Evolutionary conservation across 2,113 vertebrate genomes (phyloP).

Genomic region (Hemibagrus wyckioides): DNA sequence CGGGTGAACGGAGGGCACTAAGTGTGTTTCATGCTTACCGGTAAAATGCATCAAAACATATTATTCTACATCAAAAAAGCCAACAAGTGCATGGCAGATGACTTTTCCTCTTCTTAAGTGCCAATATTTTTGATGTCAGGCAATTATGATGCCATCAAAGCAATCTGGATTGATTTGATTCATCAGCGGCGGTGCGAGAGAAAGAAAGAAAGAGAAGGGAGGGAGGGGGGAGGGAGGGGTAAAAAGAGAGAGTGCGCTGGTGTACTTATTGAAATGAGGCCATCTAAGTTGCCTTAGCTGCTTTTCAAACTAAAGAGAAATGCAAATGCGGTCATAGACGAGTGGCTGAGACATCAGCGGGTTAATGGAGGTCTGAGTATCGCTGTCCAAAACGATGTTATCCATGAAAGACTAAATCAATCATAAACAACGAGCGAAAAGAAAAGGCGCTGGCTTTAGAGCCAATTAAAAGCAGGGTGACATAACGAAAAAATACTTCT

Average conservation of each 20-base stretch:
- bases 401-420: conserved; percentile 68
- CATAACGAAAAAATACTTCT: conserved; percentile 64
- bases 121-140: conserved; percentile 73
- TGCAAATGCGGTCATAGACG: conserved; percentile 63
- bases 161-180: conserved; percentile 73
- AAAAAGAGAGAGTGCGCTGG: background rate
- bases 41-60: conserved; percentile 59
- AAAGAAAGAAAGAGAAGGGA: background rate
- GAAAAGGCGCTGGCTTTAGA: conserved; percentile 64
- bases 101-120: conserved; percentile 74
- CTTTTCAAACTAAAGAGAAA: conserved; percentile 58
- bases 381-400: conserved; percentile 57
- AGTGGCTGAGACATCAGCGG: conserved; percentile 57
- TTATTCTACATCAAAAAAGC: conserved; percentile 64
- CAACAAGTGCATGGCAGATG: conserved; percentile 58
- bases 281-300: conserved; percentile 61
- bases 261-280: conserved; percentile 52
- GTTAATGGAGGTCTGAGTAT: conserved; percentile 64
- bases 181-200: conserved; percentile 57
- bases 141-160: conserved; percentile 73
- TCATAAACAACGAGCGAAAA: conserved; percentile 62
- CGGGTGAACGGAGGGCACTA: conserved; percentile 36
- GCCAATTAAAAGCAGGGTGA: conserved; percentile 70
- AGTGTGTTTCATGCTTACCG: conserved; percentile 40
- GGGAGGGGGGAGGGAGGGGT: too few species aligned